A percentile compares a stretch with the other conserved stretches of the same genome.
These are phyloP conservation scores for Crocidura indochinensis DNA, from an alignment of 2,797 vertebrate genomes.

Conservation along the genomic window DNA sequence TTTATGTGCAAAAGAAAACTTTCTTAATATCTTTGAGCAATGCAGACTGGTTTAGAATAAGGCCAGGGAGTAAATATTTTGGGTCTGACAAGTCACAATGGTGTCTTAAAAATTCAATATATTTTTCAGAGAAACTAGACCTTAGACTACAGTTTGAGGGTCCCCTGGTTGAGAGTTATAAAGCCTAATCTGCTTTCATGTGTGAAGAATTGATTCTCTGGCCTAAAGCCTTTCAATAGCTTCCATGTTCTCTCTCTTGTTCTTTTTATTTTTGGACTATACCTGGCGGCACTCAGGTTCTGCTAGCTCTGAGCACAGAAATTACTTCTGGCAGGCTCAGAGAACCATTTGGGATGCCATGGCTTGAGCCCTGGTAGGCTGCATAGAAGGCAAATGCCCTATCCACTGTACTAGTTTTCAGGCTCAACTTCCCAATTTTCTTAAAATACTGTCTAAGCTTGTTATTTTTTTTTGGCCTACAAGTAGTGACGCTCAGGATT, in stretches of 20 bases:
- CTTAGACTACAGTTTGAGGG: not conserved
- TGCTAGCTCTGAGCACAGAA: no score
- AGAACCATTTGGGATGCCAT: no score
- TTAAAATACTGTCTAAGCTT: not conserved
- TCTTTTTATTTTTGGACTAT: no score
- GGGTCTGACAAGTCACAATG: slow-evolving; percentile 39
- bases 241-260: not conserved
- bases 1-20: slow-evolving; percentile 68
- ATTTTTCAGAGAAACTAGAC: no score
- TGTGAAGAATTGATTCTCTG: slow-evolving; percentile 41
- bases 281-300: no score
- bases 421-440: not conserved
- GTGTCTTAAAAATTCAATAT: not conserved
- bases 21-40: slow-evolving; percentile 52
- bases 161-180: slow-evolving; percentile 19
- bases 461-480: no score
- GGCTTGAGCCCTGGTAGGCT: no score
- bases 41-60: slow-evolving; percentile 67
- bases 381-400: no score
- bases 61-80: slow-evolving; percentile 56
- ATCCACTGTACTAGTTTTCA: no score
- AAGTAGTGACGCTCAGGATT: no score
- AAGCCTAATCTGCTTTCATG: not conserved
- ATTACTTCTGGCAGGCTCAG: no score
- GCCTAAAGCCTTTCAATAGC: slow-evolving; percentile 36